Percentiles rank a stretch among this genome's conserved stretches.
phyloP scores from a whole-genome alignment of 2,797 vertebrate genomes.

The Oreortyx pictus region DNA sequence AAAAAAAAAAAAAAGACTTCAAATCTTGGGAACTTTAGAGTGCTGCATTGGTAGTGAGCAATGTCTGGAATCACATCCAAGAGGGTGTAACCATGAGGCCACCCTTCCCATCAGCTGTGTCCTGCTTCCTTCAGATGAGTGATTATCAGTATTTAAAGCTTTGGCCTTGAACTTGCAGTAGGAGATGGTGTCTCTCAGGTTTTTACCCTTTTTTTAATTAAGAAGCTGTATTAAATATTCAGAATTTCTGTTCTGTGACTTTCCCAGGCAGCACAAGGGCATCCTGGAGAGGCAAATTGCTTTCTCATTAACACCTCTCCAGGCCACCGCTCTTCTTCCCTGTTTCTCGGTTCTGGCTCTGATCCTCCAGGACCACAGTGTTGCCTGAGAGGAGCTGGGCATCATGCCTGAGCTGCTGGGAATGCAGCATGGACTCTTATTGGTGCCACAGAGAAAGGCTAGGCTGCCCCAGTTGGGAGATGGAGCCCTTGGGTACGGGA shows the following conservation, averaged over 20 bases:
- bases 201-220: slow-evolving; percentile 57
- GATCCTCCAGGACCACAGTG: background rate
- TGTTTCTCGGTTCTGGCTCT: background rate
- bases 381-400: background rate
- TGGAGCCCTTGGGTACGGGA: background rate
- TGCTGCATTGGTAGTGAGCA: background rate
- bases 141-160: slow-evolving; percentile 10
- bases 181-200: background rate
- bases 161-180: slow-evolving; percentile 29
- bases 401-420: background rate
- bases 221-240: slow-evolving; percentile 64
- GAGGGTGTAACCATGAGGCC: background rate
- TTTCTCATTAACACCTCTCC: slow-evolving; percentile 62
- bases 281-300: slow-evolving; percentile 38
- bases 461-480: background rate
- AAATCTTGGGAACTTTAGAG: background rate
- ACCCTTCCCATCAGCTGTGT: background rate
- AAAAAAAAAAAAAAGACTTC: background rate
- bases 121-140: background rate
- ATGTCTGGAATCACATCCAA: background rate
- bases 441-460: background rate
- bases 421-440: background rate
- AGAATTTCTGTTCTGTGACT: slow-evolving; percentile 49
- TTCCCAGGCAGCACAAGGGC: slow-evolving; percentile 57
- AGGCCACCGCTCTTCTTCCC: background rate